These are phyloP conservation scores for Cydia fagiglandana DNA, from an alignment of 1,140 invertebrate genomes.

Conservation along the genomic window DNA sequence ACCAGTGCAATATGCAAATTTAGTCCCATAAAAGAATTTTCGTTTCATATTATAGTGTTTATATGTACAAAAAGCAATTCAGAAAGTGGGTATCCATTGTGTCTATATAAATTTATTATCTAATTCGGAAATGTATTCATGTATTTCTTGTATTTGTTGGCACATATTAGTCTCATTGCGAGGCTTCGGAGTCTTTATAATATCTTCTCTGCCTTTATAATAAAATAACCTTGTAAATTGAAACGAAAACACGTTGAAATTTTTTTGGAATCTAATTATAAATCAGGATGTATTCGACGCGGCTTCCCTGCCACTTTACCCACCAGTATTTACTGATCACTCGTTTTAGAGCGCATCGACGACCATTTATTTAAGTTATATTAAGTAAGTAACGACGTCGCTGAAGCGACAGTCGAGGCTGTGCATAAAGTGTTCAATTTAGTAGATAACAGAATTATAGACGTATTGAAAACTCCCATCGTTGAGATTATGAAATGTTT, in stretches of 20 bases:
- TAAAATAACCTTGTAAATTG: too few relatives aligned
- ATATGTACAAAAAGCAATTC: too few relatives aligned
- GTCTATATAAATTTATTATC: too few relatives aligned
- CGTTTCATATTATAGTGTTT: not conserved
- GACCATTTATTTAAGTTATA: conserved; percentile 72
- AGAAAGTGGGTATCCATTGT: too few relatives aligned
- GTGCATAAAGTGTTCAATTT: conserved; percentile 79
- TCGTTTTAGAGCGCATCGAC: conserved; percentile 77
- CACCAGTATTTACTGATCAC: conserved; percentile 79
- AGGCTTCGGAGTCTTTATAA: not conserved
- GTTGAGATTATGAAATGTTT: conserved; percentile 70
- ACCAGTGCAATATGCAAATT: not conserved
- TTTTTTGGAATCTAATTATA: not conserved
- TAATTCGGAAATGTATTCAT: too few relatives aligned
- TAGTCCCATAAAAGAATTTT: not conserved
- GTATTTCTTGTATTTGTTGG: too few relatives aligned
- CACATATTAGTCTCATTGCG: not conserved
- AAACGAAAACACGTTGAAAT: not conserved
- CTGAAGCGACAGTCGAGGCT: conserved; percentile 68
- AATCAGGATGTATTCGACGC: not conserved
- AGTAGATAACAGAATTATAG: conserved; percentile 66
- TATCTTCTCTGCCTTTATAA: too few relatives aligned
- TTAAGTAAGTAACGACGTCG: conserved; percentile 68
- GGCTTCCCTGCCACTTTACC: conserved; percentile 49
- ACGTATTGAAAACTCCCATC: conserved; percentile 69